Evolutionary conservation across 2,888 invertebrate species (phyloP).

Genomic region (Tryphoninae sp.): DNA sequence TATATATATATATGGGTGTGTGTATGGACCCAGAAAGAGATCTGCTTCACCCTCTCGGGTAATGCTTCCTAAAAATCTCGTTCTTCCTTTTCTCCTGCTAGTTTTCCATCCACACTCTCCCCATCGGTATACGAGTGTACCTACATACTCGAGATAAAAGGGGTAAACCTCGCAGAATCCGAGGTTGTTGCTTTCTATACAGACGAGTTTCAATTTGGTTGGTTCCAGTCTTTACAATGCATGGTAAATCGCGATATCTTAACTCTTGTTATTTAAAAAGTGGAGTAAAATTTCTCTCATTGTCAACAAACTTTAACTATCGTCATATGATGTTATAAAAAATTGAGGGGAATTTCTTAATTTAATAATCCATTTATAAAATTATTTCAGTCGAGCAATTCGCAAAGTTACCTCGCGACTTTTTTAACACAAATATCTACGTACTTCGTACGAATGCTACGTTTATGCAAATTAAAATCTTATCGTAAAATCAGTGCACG

Average conservation of each 20-base stretch:
- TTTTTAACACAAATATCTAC: not conserved
- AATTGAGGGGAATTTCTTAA: not conserved
- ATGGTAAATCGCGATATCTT: not conserved
- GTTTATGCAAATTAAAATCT: constrained; percentile 8
- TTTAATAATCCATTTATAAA: not conserved
- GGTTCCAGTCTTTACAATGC: not conserved
- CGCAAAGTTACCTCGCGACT: not conserved
- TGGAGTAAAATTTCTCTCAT: not conserved
- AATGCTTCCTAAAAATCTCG: constrained; percentile 50
- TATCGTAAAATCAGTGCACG: not conserved
- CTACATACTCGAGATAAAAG: constrained; percentile 25
- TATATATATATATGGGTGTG: not conserved
- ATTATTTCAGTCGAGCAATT: not conserved
- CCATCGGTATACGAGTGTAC: not conserved
- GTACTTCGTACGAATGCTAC: not conserved
- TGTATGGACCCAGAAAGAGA: not conserved
- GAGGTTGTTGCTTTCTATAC: not conserved
- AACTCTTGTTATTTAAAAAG: not conserved
- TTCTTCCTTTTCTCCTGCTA: constrained; percentile 10
- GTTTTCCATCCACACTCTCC: constrained; percentile 3
- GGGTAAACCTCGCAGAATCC: not conserved
- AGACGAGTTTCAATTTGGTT: not conserved
- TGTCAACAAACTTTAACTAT: not conserved
- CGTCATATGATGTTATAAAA: not conserved
- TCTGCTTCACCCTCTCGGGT: constrained; percentile 27